Evolutionary conservation across 1,140 invertebrate genomes (phyloP), one percentile per base, ranked within the genome.

Genomic region (Conopomorpha cramerella): DNA sequence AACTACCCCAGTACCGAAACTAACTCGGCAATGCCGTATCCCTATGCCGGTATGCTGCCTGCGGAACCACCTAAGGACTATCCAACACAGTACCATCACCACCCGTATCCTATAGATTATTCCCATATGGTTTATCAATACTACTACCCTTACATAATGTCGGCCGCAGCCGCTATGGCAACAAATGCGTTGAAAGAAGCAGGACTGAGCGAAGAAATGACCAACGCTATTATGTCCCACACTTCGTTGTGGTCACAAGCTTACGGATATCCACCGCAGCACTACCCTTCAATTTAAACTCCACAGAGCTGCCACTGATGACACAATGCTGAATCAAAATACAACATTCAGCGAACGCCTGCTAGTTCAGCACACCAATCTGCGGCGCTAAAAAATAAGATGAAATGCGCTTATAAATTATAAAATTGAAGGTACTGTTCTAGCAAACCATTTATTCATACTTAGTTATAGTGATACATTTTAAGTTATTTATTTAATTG

Each of bases 91-190:
- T 23, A 23, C 19, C 4, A 4, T 4, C 4, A 10, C 19, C 38
- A 39, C n/a, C 43, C 48, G 7, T 51, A 57, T 34, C 49, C 53
- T 8, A n/a, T n/a, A n/a, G n/a, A n/a, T n/a, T n/a, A n/a, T n/a
- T n/a, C n/a, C n/a, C n/a, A n/a, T n/a, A n/a, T n/a, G n/a, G 55
- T 60, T 1, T 60, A 46, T 28, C 56, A 57, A 16, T 60, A 53
- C 30, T 61, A 59, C n/a, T 73, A 73, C 34, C 59, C 65, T 0
- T 57, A 70, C 33, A 64, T 70, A 53, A 49, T 66, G 49, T 44
- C 23, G 0, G 34, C 63, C 4, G 56, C 61, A 0, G 55, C 64
- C 14, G 34, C 63, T 3, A 59, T 47, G 15, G 54, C 56, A 11
- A 45, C 65, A 39, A 62, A 48, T 13, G 28, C 49, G 16, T 36